Evolutionary conservation across 2,113 vertebrate species (phyloP).

Genomic region (Piaya cayana): DNA sequence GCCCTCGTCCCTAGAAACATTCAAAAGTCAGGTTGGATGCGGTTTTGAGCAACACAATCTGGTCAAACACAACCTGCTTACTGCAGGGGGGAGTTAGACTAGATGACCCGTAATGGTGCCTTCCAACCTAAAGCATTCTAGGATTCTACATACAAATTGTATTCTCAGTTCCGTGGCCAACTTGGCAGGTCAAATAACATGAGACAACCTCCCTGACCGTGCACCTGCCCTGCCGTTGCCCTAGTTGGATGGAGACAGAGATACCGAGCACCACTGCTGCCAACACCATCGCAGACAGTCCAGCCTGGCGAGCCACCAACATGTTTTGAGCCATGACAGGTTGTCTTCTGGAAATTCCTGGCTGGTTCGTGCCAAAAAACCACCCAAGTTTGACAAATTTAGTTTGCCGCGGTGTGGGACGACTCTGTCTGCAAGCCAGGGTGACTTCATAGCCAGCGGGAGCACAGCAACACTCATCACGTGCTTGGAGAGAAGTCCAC

Average conservation of each 20-base stretch:
- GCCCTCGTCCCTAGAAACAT: no score
- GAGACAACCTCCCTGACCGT: fast-evolving
- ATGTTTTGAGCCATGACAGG: background rate
- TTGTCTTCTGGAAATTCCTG: conserved; percentile 55
- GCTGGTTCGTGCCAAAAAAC: background rate
- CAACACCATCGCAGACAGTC: background rate
- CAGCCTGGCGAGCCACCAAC: background rate
- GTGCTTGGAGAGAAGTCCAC: background rate
- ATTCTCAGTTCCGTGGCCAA: background rate
- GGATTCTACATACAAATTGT: no score
- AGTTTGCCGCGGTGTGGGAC: background rate
- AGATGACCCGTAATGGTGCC: no score
- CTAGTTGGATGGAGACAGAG: background rate
- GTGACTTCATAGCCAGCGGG: background rate
- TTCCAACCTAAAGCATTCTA: no score
- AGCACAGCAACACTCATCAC: background rate
- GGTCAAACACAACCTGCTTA: no score
- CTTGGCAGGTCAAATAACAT: background rate
- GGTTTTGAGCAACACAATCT: no score
- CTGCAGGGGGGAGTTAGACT: no score
- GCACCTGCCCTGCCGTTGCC: background rate
- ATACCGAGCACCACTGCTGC: background rate
- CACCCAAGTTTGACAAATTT: background rate
- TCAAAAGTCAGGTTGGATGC: no score
- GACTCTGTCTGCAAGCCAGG: background rate